Evolutionary conservation across 2,888 invertebrate genomes (phyloP).

Genomic region (Plutella xylostella): DNA sequence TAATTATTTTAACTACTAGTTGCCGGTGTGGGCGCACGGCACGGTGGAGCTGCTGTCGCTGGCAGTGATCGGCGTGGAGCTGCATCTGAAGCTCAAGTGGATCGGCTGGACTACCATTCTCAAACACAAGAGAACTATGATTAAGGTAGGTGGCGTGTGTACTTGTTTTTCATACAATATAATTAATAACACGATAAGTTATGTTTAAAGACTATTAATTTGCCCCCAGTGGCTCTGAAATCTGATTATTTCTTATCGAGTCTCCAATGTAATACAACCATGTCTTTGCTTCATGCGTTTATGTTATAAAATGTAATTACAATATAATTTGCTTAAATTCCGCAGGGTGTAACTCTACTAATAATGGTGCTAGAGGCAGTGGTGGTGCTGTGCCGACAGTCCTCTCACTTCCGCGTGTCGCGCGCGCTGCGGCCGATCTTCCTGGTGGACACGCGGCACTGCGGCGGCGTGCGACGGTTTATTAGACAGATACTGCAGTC

Average conservation of each 20-base stretch:
- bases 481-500: slow-evolving; percentile 87
- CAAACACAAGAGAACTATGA: slow-evolving; percentile 85
- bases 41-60: slow-evolving; percentile 84
- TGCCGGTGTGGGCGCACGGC: slow-evolving; percentile 84
- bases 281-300: too few relatives aligned
- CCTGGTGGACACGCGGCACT: slow-evolving; percentile 86
- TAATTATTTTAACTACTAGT: slow-evolving; percentile 38
- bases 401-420: slow-evolving; percentile 89
- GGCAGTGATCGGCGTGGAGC: slow-evolving; percentile 80
- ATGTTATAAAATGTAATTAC: too few relatives aligned
- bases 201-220: too few relatives aligned
- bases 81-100: slow-evolving; percentile 86
- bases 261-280: too few relatives aligned
- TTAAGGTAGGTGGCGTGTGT: slow-evolving; percentile 72
- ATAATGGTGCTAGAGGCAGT: slow-evolving; percentile 89
- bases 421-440: slow-evolving; percentile 89
- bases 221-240: too few relatives aligned
- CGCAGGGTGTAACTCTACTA: slow-evolving; percentile 77
- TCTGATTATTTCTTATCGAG: too few relatives aligned
- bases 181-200: too few relatives aligned
- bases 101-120: slow-evolving; percentile 86
- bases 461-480: slow-evolving; percentile 81
- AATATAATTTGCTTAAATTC: too few relatives aligned
- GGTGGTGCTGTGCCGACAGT: slow-evolving; percentile 82
- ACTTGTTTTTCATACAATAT: background rate